phyloP scores from a whole-genome alignment of 2,797 vertebrate species.

The Eospalax fontanierii region DNA sequence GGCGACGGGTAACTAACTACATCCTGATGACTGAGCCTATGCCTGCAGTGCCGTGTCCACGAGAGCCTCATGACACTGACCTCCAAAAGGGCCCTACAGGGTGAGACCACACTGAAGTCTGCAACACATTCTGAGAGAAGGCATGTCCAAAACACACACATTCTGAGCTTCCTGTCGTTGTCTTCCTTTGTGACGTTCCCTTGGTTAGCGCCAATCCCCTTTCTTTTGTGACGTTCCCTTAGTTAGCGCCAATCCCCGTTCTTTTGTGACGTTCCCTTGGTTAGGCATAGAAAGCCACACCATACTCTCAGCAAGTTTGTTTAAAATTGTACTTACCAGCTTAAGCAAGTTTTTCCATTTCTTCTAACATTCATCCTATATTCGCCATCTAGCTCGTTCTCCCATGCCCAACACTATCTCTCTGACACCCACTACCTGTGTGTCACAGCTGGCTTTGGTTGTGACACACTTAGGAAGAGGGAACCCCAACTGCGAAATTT shows the following conservation, averaged over 20 bases:
- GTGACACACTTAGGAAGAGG: no score
- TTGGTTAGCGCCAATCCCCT: neutral
- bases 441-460: no score
- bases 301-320: neutral
- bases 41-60: neutral
- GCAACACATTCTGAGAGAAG: neutral
- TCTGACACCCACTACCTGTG: rapidly evolving
- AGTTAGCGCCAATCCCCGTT: neutral
- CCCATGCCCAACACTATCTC: neutral
- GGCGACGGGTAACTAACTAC: neutral
- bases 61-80: neutral
- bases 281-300: neutral
- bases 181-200: neutral
- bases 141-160: neutral
- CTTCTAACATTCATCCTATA: neutral
- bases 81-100: neutral
- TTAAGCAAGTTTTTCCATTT: neutral
- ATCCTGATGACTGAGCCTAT: neutral
- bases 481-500: no score
- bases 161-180: neutral
- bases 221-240: neutral
- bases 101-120: neutral
- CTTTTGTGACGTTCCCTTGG: neutral
- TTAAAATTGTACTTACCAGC: neutral
- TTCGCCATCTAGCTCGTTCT: no score